These are phyloP conservation scores for Nymphalis polychloros DNA, from an alignment of 2,888 invertebrate genomes.

Conservation along the genomic window DNA sequence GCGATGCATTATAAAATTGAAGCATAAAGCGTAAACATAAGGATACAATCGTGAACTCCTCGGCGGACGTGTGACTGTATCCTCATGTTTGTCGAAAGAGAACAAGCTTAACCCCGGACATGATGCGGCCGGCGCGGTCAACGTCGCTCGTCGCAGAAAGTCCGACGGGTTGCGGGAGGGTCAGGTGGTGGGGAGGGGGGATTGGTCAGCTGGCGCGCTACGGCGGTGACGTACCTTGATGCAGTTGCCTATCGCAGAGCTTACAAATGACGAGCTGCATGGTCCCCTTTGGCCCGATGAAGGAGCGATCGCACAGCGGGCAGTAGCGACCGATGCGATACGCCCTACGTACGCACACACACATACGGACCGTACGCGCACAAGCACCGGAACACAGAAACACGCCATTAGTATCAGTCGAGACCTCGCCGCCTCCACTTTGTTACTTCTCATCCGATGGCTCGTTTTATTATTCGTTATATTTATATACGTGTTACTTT, in stretches of 20 bases:
- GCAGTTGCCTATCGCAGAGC: slow-evolving; percentile 82
- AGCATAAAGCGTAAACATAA: slow-evolving; percentile 40
- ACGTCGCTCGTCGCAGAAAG: slow-evolving; percentile 32
- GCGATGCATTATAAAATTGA: slow-evolving; percentile 39
- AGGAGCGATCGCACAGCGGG: slow-evolving; percentile 86
- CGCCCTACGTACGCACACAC: slow-evolving; percentile 82
- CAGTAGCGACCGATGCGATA: slow-evolving; percentile 88
- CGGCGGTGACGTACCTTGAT: slow-evolving; percentile 77
- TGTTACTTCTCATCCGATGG: slow-evolving; percentile 54
- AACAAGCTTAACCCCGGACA: slow-evolving; percentile 27
- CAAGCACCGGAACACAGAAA: slow-evolving; percentile 80
- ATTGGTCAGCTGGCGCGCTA: slow-evolving; percentile 24
- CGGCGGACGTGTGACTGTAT: slow-evolving; percentile 23
- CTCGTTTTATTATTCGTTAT: slow-evolving; percentile 28
- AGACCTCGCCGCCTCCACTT: slow-evolving; percentile 48
- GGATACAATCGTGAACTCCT: slow-evolving; percentile 27
- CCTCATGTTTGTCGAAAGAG: slow-evolving; percentile 31
- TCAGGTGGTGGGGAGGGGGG: slow-evolving; percentile 1
- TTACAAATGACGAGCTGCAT: slow-evolving; percentile 84
- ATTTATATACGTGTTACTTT: not conserved
- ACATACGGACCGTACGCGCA: slow-evolving; percentile 71
- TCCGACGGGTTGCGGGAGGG: not conserved
- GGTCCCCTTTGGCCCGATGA: slow-evolving; percentile 85
- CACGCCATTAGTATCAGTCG: slow-evolving; percentile 78
- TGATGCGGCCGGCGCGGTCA: slow-evolving; percentile 13